Conservation (phyloP, 1,140 invertebrate genomes). For the Eupeodes corollae region DNA sequence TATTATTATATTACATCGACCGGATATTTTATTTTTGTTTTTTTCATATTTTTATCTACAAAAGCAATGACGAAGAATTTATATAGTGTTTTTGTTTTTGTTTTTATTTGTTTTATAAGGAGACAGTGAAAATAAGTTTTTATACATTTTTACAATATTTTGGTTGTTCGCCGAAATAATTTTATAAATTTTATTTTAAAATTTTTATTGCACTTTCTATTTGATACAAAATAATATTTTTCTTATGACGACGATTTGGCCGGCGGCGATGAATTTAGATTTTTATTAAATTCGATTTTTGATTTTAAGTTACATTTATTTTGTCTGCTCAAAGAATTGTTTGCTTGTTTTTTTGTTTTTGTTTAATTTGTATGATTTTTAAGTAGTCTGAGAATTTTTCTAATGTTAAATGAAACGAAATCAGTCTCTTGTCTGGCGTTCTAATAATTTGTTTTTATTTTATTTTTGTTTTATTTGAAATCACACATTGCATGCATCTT, state of each 20-base stretch:
- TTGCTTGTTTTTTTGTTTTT: background rate
- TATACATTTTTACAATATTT: too few relatives aligned
- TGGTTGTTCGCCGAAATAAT: too few relatives aligned
- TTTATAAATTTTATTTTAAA: conserved; percentile 15
- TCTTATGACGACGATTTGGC: too few relatives aligned
- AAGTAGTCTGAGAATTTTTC: conserved; percentile 5
- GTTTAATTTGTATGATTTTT: background rate
- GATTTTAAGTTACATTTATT: conserved; percentile 17
- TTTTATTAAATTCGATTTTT: conserved; percentile 35
- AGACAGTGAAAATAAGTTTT: too few relatives aligned
- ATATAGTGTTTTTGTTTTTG: too few relatives aligned
- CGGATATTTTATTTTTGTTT: background rate
- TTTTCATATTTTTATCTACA: background rate
- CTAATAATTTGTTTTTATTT: conserved; percentile 6
- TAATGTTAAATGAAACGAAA: conserved; percentile 23
- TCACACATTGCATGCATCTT: conserved; percentile 27
- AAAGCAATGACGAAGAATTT: background rate
- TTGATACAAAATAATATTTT: too few relatives aligned
- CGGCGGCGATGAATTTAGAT: too few relatives aligned
- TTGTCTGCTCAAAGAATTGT: conserved; percentile 7
- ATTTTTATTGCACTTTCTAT: background rate
- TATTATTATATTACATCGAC: too few relatives aligned
- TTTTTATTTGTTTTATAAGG: too few relatives aligned
- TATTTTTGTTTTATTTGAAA: conserved; percentile 8
- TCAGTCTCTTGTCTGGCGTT: conserved; percentile 31